phyloP scores from a whole-genome alignment of 2,888 invertebrate species.

The Trichogramma dendrolimi region DNA sequence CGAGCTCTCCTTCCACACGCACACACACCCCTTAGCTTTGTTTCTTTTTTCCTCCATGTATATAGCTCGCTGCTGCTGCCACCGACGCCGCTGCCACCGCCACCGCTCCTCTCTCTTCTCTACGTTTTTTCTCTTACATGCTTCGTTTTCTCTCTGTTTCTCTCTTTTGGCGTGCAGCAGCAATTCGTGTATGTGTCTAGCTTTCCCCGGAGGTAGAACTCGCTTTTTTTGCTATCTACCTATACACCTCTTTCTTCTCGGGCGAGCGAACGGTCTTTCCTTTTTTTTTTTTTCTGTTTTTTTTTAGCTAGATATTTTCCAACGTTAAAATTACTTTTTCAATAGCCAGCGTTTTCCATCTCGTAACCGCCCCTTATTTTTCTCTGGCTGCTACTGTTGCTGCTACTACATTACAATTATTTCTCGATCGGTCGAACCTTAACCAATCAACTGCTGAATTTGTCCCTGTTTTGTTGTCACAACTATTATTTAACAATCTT shows the following conservation, averaged over 20 bases:
- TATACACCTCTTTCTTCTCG: slow-evolving; percentile 12
- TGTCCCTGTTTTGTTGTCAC: too few species aligned
- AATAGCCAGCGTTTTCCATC: slow-evolving; percentile 22
- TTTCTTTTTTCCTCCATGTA: slow-evolving; percentile 21
- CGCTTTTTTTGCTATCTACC: not conserved
- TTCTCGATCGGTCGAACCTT: slow-evolving; percentile 27
- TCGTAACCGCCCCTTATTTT: not conserved
- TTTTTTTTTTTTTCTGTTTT: too few species aligned
- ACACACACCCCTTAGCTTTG: not conserved
- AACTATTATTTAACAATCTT: too few species aligned
- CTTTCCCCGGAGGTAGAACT: slow-evolving; percentile 25
- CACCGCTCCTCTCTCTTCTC: slow-evolving; percentile 14
- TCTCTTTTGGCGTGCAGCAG: not conserved
- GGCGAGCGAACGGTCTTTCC: slow-evolving; percentile 10
- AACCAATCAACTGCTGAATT: slow-evolving; percentile 19
- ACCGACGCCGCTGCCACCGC: not conserved
- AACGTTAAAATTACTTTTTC: slow-evolving; percentile 31
- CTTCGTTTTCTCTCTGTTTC: slow-evolving; percentile 16
- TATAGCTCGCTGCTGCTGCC: slow-evolving; percentile 5
- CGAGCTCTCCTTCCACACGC: slow-evolving; percentile 3
- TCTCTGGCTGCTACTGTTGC: not conserved
- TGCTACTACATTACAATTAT: slow-evolving; percentile 26
- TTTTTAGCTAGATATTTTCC: slow-evolving; percentile 29
- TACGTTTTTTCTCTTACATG: slow-evolving; percentile 17
- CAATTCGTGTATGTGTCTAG: slow-evolving; percentile 18